Evolutionary conservation across 2,113 vertebrate species (phyloP), one percentile per base, ranked within the genome.

Genomic region (Geothlypis trichas): DNA sequence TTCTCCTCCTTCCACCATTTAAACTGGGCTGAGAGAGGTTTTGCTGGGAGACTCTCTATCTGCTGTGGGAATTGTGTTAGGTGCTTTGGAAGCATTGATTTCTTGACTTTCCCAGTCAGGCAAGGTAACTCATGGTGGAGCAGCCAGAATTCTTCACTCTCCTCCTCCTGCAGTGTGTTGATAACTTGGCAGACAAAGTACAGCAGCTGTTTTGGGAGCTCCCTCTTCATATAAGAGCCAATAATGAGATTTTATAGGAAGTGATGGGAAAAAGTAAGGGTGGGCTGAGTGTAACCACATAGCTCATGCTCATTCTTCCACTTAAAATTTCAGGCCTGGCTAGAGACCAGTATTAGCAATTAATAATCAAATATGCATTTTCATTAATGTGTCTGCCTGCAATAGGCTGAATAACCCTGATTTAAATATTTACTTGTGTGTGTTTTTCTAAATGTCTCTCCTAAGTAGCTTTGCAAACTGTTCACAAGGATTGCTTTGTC

Each of bases 341-440:
- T 55, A 19, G 68, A 89, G 77, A 77, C 72, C 86, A 76, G 5
- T 52, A 39, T 94, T 91, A 93, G 54, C 65, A 93, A 77, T 91
- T 94, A 89, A 88, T 73, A 90, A 74, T 73, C 46, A 80, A 85
- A 74, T 21, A 41, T 3, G 4, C 22, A 17, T 74, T 95, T 71
- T 88, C 27, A 22, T 80, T 59, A 88, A 61, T 0, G 11, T 51
- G 49, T 33, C 52, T 72, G 91, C 39, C 74, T 84, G 75, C 71
- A 67, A 39, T 42, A 39, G 69, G 58, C 69, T 85, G 41, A 90
- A 94, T 74, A 90, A 83, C 59, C 72, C 84, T 47, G 59, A 54
- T 84, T 84, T 87, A 83, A 83, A 94, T 95, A 85, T 93, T 95
- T 94, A 91, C 76, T 92, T 74, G 59, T 74, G 61, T 69, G 5